Conservation (phyloP, 53 echinoderm and acorn worm species). For the Arbacia lixula region DNA sequence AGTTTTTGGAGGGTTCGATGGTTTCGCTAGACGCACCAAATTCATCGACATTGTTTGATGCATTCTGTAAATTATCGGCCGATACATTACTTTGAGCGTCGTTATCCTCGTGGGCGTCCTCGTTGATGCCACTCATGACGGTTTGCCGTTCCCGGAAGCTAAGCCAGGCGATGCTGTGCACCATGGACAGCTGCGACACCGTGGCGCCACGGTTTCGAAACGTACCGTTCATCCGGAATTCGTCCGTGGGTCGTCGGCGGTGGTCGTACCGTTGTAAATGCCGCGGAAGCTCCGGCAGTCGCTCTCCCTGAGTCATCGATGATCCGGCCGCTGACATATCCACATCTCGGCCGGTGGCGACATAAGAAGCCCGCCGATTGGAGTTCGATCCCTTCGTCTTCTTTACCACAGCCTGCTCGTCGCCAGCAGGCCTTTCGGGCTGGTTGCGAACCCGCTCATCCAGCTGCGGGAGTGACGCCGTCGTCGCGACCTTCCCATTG, state of each 20-base stretch:
- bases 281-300: conserved; percentile 20
- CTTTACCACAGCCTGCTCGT: too few relatives aligned
- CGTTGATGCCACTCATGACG: conserved; percentile 12
- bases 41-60: neutral
- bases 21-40: neutral
- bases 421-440: neutral
- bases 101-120: neutral
- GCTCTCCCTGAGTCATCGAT: neutral
- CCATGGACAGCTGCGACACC: conserved; percentile 31
- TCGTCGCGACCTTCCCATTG: neutral
- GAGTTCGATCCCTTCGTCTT: too few relatives aligned
- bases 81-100: too few relatives aligned
- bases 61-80: too few relatives aligned
- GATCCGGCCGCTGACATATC: neutral
- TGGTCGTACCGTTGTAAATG: conserved; percentile 46
- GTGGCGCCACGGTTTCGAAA: conserved; percentile 9
- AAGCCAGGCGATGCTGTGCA: conserved; percentile 47
- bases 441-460: neutral
- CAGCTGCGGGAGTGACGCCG: conserved; percentile 16
- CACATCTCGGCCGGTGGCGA: neutral
- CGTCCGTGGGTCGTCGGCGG: conserved; percentile 26
- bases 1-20: neutral
- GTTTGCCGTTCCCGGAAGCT: conserved; percentile 43
- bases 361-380: neutral
- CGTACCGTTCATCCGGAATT: conserved; percentile 27